These are phyloP conservation scores for Chelonus insularis DNA, from an alignment of 1,140 invertebrate genomes.

Conservation along the genomic window DNA sequence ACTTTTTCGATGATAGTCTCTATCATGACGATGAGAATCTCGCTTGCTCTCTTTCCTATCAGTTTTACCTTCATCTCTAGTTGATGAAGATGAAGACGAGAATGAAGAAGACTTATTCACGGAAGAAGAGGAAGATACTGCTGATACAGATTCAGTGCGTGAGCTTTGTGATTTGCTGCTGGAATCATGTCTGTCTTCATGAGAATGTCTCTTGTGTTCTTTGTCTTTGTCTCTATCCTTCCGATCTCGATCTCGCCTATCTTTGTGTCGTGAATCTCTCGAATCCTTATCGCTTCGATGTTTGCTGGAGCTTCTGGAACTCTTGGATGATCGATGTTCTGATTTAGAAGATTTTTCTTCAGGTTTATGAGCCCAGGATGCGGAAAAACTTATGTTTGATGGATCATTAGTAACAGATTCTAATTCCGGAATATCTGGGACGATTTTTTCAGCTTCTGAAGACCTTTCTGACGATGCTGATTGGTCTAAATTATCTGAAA, in stretches of 20 bases:
- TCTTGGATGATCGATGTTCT: neutral
- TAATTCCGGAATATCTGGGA: neutral
- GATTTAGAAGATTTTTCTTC: constrained; percentile 26
- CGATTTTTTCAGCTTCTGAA: neutral
- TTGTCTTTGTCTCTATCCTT: constrained; percentile 35
- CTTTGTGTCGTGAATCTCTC: constrained; percentile 39
- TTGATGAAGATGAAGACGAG: constrained; percentile 12
- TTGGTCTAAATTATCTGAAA: neutral
- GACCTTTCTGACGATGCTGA: neutral
- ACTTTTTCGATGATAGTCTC: constrained; percentile 19
- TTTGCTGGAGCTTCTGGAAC: constrained; percentile 17
- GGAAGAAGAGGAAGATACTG: neutral
- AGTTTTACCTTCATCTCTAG: constrained; percentile 34
- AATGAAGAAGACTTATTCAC: constrained; percentile 10
- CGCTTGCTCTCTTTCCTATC: constrained; percentile 32
- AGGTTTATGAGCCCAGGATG: neutral
- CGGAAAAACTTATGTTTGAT: constrained; percentile 17
- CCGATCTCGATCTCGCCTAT: constrained; percentile 36
- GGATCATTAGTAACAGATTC: neutral
- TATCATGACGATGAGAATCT: constrained; percentile 26
- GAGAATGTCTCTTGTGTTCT: constrained; percentile 38
- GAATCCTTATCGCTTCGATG: constrained; percentile 36
- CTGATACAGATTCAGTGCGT: constrained; percentile 11
- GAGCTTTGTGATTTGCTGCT: constrained; percentile 22
- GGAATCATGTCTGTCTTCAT: neutral